Percentiles rank a stretch among this genome's conserved stretches.
Evolutionary conservation across 2,888 invertebrate genomes (phyloP).

Genomic region (Stegana nigrithorax): DNA sequence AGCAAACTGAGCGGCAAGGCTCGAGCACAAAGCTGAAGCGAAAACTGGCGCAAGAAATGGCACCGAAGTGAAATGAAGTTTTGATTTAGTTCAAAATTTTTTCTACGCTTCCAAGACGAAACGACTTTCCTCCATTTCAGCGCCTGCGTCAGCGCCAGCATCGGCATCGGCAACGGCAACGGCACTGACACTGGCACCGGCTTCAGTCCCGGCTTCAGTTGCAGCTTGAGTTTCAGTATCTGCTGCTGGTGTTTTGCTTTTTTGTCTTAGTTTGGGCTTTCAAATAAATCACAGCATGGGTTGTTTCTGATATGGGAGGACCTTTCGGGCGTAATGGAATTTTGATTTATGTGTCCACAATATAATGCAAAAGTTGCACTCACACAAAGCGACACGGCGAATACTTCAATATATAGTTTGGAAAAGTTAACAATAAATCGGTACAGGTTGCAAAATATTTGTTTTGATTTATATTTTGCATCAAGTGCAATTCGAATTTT

Average conservation of each 20-base stretch:
- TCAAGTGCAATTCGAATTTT: too few species aligned
- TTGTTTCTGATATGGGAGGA: constrained; percentile 65
- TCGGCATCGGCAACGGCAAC: too few species aligned
- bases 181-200: too few species aligned
- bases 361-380: constrained; percentile 63
- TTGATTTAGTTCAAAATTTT: constrained; percentile 58
- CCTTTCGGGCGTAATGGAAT: constrained; percentile 65
- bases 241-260: not conserved
- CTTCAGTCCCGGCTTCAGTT: not conserved
- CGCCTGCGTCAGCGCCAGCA: too few species aligned
- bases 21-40: not conserved
- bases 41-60: constrained; percentile 59
- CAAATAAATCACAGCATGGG: constrained; percentile 66
- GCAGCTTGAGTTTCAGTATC: not conserved
- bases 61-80: constrained; percentile 68
- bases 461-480: too few species aligned
- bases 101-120: not conserved
- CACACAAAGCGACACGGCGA: constrained; percentile 26
- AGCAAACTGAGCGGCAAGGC: constrained; percentile 27
- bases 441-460: not conserved
- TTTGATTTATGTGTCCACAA: constrained; percentile 64
- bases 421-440: constrained; percentile 27
- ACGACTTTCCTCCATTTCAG: not conserved
- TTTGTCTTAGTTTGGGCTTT: constrained; percentile 35
- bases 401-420: not conserved